A percentile compares a stretch with the other conserved stretches of the same genome.
These are phyloP conservation scores for Anser cygnoides DNA, from an alignment of 2,113 vertebrate genomes.

Conservation along the genomic window DNA sequence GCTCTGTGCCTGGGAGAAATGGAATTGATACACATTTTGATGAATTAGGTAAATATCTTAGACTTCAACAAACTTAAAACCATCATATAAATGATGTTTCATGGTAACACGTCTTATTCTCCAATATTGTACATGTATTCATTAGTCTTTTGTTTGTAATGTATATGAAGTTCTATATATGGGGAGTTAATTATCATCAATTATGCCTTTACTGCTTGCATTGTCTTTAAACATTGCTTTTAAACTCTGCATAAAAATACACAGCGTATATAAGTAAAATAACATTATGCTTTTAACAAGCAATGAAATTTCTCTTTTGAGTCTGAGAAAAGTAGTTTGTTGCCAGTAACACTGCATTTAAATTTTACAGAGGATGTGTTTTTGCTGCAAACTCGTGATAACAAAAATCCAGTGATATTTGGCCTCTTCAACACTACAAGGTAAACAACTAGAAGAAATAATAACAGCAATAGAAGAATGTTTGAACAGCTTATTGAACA, in stretches of 20 bases:
- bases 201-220: not conserved
- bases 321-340: not conserved
- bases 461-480: not conserved
- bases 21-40: slow-evolving; percentile 97
- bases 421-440: slow-evolving; percentile 97
- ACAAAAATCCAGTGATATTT: slow-evolving; percentile 94
- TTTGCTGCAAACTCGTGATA: slow-evolving; percentile 89
- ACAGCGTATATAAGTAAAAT: not conserved
- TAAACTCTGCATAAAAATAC: not conserved
- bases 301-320: not conserved
- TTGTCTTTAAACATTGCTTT: not conserved
- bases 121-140: not conserved
- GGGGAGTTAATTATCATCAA: not conserved
- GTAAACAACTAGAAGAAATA: slow-evolving; percentile 70
- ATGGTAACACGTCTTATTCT: not conserved
- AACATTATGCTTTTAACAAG: not conserved
- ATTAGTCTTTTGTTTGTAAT: not conserved
- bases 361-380: slow-evolving; percentile 92
- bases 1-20: slow-evolving; percentile 90
- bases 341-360: not conserved
- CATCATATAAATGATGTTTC: not conserved
- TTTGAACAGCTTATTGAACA: not conserved
- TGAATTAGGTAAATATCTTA: slow-evolving; percentile 85
- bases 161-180: not conserved
- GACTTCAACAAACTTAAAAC: not conserved